Evolutionary conservation across 2,797 vertebrate species (phyloP).

Genomic region (Presbytis comata): DNA sequence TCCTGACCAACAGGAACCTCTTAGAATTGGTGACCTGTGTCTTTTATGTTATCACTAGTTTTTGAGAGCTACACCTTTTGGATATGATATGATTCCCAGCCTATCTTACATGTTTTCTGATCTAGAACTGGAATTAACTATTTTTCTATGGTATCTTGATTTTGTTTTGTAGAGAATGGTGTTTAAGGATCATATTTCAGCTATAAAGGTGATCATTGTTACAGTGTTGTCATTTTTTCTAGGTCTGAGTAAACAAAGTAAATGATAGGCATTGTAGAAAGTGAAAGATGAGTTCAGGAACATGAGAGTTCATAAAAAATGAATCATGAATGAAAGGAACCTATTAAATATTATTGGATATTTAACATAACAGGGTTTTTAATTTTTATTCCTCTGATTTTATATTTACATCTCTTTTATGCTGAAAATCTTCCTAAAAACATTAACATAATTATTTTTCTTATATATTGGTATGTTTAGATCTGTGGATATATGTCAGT

Average conservation of each 20-base stretch:
- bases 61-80: constrained; percentile 7
- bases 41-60: background rate
- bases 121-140: background rate
- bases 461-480: background rate
- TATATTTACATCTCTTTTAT: background rate
- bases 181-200: background rate
- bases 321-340: constrained; percentile 17
- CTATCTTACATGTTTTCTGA: background rate
- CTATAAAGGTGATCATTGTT: background rate
- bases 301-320: background rate
- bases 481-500: background rate
- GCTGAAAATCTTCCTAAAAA: constrained; percentile 12
- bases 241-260: background rate
- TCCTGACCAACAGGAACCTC: background rate
- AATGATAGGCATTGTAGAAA: background rate
- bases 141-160: background rate
- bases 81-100: background rate
- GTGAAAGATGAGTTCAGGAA: background rate
- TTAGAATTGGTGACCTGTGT: background rate
- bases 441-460: background rate
- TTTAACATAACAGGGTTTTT: background rate
- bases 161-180: background rate
- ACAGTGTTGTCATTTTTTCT: background rate
- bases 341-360: background rate
- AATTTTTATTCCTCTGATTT: background rate